A percentile compares a stretch with the other conserved stretches of the same genome.
Conservation (phyloP, 2,888 invertebrate genomes). For the Baccha elongata region DNA sequence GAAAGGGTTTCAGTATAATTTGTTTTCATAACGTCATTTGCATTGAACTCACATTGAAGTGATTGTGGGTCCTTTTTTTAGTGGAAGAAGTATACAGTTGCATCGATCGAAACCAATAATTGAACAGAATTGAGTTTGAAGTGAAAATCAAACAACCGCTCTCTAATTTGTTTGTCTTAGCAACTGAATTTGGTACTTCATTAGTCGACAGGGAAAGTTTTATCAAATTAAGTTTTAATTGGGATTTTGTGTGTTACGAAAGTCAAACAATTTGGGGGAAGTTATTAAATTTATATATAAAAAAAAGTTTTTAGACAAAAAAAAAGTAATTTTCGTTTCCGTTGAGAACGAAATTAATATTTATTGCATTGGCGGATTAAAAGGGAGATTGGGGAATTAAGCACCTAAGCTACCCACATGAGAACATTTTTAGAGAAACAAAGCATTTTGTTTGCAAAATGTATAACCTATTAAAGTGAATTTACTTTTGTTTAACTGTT, state of each 20-base stretch:
- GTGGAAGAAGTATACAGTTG: neutral
- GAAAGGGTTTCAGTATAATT: conserved; percentile 6
- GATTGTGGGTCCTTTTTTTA: conserved; percentile 4
- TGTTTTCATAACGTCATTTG: conserved; percentile 27
- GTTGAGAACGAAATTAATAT: too few relatives aligned
- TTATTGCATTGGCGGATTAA: too few relatives aligned
- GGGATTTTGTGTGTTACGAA: conserved; percentile 14
- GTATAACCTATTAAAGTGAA: too few relatives aligned
- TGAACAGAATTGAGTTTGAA: conserved; percentile 34
- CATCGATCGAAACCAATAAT: conserved; percentile 25
- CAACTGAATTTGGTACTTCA: conserved; percentile 14
- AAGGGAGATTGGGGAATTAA: too few relatives aligned
- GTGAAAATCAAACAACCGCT: conserved; percentile 22
- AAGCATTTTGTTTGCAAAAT: too few relatives aligned
- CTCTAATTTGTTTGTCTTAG: conserved; percentile 27
- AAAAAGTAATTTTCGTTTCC: too few relatives aligned
- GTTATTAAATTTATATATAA: too few relatives aligned
- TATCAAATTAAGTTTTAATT: conserved; percentile 19
- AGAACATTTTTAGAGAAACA: too few relatives aligned
- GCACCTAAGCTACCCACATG: too few relatives aligned
- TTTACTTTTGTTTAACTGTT: too few relatives aligned
- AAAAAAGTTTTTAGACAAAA: too few relatives aligned
- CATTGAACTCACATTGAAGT: conserved; percentile 29
- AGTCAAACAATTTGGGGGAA: neutral
- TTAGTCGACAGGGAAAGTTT: neutral